Evolutionary conservation across 2,797 vertebrate species (phyloP).

Genomic region (Eurystomus glaucurus): DNA sequence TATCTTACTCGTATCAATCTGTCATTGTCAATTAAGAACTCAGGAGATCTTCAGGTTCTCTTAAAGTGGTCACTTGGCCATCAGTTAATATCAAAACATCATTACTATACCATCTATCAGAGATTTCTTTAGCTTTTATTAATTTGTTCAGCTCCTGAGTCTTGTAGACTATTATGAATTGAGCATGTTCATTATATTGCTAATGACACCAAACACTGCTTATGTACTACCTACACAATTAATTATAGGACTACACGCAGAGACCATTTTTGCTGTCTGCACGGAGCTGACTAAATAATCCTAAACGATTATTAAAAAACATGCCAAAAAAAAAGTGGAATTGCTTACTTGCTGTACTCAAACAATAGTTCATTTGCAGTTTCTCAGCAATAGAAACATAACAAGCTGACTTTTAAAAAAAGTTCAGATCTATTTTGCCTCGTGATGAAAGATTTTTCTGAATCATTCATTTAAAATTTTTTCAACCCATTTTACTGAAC

Average conservation of each 20-base stretch:
- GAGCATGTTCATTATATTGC: neutral
- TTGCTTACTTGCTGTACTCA: neutral
- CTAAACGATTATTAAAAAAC: neutral
- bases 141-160: neutral
- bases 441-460: neutral
- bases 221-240: neutral
- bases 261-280: neutral
- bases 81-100: neutral
- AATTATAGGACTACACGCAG: neutral
- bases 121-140: neutral
- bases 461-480: neutral
- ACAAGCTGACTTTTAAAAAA: neutral
- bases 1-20: neutral
- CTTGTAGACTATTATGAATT: neutral
- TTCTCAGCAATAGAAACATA: neutral
- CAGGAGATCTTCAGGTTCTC: neutral
- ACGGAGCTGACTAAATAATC: neutral
- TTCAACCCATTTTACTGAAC: neutral
- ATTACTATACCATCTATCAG: neutral
- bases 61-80: neutral
- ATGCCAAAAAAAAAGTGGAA: neutral
- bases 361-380: neutral
- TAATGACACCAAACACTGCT: neutral
- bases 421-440: neutral
- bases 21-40: neutral